A percentile compares a stretch with the other conserved stretches of the same genome.
phyloP scores from a whole-genome alignment of 1,140 invertebrate genomes.

The Caenorhabditis briggsae region DNA sequence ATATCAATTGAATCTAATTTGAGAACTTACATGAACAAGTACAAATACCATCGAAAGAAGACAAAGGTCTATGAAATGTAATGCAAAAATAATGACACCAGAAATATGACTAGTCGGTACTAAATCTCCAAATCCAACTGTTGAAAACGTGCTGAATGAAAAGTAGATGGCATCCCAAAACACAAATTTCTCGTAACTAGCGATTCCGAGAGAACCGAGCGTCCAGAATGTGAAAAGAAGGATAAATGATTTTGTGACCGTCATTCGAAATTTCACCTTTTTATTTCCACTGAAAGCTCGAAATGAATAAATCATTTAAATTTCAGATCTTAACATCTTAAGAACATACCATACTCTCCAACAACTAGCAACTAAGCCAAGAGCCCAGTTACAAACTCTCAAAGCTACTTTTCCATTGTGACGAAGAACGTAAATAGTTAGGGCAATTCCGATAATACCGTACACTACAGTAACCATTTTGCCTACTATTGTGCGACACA shows the following conservation, averaged over 20 bases:
- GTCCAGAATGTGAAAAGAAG: slow-evolving; percentile 22
- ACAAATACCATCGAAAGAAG: slow-evolving; percentile 31
- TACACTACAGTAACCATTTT: slow-evolving; percentile 22
- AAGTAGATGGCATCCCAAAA: slow-evolving; percentile 40
- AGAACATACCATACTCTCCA: neutral
- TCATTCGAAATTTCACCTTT: slow-evolving; percentile 8
- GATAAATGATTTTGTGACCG: slow-evolving; percentile 16
- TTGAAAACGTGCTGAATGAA: slow-evolving; percentile 33
- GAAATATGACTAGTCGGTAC: neutral
- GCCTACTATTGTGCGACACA: slow-evolving; percentile 10
- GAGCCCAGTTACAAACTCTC: neutral
- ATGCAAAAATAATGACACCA: neutral
- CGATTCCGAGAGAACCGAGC: neutral
- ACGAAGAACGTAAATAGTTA: slow-evolving; percentile 10
- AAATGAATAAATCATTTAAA: neutral
- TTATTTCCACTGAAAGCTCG: neutral
- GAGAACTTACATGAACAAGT: slow-evolving; percentile 22
- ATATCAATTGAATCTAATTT: neutral
- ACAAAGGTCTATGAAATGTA: slow-evolving; percentile 30
- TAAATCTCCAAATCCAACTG: slow-evolving; percentile 40
- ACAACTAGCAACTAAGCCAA: neutral
- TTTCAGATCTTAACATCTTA: neutral
- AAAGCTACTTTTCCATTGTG: slow-evolving; percentile 2
- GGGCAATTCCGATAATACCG: neutral
- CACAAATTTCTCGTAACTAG: slow-evolving; percentile 3